phyloP scores from a whole-genome alignment of 2,797 vertebrate genomes.

The Spea hammondii region DNA sequence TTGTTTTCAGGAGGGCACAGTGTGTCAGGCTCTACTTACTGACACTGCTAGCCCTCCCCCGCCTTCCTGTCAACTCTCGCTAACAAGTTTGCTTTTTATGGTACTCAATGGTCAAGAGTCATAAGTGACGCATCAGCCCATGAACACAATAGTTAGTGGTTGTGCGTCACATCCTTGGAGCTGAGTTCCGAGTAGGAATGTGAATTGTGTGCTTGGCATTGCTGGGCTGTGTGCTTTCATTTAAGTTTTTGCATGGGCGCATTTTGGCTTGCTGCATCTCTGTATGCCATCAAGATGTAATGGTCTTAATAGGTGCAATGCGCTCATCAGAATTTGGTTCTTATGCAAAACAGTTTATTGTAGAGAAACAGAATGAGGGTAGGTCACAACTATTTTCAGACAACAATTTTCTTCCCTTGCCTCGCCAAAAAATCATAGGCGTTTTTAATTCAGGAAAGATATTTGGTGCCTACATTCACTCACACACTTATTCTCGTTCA shows the following conservation, averaged over 20 bases:
- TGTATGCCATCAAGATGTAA: not conserved
- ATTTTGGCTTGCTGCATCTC: not conserved
- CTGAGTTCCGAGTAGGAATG: slow-evolving; percentile 1
- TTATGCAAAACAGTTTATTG: no score
- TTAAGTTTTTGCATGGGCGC: slow-evolving; percentile 17
- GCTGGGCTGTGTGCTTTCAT: slow-evolving; percentile 27
- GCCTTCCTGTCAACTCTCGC: slow-evolving; percentile 55
- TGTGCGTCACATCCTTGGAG: slow-evolving; percentile 48
- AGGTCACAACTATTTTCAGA: no score
- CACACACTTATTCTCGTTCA: no score
- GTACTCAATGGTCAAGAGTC: slow-evolving; percentile 57
- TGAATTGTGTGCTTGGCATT: not conserved
- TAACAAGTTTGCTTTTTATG: slow-evolving; percentile 56
- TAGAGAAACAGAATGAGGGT: no score
- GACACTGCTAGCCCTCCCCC: slow-evolving; percentile 32
- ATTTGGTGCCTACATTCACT: no score
- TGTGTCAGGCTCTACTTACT: slow-evolving; percentile 60
- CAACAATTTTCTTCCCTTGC: no score
- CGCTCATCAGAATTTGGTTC: no score
- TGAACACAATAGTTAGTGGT: slow-evolving; percentile 50
- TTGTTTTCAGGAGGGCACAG: slow-evolving; percentile 58
- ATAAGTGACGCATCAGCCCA: slow-evolving; percentile 58
- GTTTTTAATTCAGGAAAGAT: no score
- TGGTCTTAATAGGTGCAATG: not conserved
- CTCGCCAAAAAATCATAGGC: no score